These are phyloP conservation scores for Strongylocentrotus purpuratus DNA, from an alignment of 35 echinoderm and acorn worm species.

Conservation along the genomic window DNA sequence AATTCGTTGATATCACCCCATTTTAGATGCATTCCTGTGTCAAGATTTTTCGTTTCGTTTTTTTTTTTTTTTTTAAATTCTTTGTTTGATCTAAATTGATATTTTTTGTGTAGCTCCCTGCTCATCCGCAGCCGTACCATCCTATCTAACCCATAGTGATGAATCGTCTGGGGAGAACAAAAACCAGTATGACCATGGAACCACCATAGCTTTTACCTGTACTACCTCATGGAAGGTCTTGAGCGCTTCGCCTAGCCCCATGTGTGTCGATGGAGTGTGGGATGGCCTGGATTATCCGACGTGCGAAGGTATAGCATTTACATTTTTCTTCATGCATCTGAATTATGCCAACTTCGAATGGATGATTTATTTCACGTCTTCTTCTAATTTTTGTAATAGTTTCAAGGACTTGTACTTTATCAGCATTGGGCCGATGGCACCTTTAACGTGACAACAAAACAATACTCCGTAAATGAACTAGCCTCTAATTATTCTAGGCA, in stretches of 20 bases:
- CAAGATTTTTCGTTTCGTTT: background rate
- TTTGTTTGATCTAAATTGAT: background rate
- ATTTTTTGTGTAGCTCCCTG: background rate
- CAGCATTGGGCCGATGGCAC: too few relatives aligned
- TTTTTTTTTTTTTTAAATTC: background rate
- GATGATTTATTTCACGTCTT: background rate
- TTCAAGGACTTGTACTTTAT: background rate
- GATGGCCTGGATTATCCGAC: background rate
- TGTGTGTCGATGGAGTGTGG: background rate
- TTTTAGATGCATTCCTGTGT: background rate
- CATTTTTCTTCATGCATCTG: background rate
- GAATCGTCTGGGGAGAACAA: background rate
- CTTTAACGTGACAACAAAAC: too few relatives aligned
- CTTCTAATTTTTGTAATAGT: background rate
- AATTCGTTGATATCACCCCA: background rate
- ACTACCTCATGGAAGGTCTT: background rate
- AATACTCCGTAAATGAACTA: background rate
- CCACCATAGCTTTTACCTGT: background rate
- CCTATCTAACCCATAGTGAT: background rate
- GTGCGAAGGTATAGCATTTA: background rate
- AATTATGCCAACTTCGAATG: too few relatives aligned
- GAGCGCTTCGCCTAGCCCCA: background rate
- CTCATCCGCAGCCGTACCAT: background rate
- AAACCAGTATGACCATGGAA: background rate
- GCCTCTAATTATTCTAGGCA: background rate